Conservation (phyloP, 1,140 invertebrate species). For the Drosophila miranda region DNA sequence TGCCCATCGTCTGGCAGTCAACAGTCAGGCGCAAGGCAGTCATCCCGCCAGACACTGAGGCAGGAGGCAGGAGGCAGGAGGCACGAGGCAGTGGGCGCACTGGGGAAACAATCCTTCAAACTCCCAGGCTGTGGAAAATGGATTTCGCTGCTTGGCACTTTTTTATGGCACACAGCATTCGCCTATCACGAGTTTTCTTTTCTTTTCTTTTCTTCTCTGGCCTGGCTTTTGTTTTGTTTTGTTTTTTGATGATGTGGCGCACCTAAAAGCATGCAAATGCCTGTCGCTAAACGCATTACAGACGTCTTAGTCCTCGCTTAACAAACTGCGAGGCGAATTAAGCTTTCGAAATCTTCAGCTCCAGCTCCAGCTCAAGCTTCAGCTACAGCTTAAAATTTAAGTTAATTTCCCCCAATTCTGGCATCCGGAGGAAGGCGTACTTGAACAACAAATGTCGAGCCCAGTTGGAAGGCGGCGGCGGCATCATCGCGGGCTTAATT, state of each 20-base stretch:
- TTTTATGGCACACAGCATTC: background rate
- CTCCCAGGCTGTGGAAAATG: constrained; percentile 30
- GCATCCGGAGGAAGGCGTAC: constrained; percentile 27
- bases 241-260: constrained; percentile 6
- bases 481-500: constrained; percentile 65
- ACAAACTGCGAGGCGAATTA: constrained; percentile 30
- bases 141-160: constrained; percentile 41
- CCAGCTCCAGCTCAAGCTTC: background rate
- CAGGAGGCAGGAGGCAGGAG: constrained; percentile 10
- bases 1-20: constrained; percentile 6
- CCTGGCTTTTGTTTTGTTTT: constrained; percentile 22
- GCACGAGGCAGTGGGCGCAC: constrained; percentile 13
- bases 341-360: constrained; percentile 6
- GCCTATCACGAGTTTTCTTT: background rate
- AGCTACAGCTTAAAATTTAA: constrained; percentile 45
- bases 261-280: constrained; percentile 67
- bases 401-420: constrained; percentile 57
- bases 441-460: constrained; percentile 65
- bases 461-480: constrained; percentile 34
- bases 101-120: constrained; percentile 1
- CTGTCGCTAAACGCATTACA: constrained; percentile 57
- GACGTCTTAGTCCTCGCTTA: constrained; percentile 43
- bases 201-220: background rate
- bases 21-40: background rate
- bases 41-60: constrained; percentile 2